Conservation (phyloP, 2,888 invertebrate genomes). For the Exephanes ischioxanthus region DNA sequence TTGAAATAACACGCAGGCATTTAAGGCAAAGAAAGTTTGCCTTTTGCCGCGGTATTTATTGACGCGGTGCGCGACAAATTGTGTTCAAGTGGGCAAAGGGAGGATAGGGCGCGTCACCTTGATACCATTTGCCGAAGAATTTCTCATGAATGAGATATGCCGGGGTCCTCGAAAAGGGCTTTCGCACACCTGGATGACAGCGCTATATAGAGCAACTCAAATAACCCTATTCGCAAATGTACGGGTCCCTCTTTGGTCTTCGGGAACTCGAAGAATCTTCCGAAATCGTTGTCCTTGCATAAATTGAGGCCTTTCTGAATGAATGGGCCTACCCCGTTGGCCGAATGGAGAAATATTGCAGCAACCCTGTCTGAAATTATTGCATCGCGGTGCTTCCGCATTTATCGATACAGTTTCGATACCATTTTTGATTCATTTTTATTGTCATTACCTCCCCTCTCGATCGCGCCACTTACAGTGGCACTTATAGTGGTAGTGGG, state of each 20-base stretch:
- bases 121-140: background rate
- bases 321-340: background rate
- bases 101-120: background rate
- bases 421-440: background rate
- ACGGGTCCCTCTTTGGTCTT: constrained; percentile 2
- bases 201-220: constrained; percentile 35
- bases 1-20: background rate
- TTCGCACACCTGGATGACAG: constrained; percentile 22
- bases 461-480: too few species aligned
- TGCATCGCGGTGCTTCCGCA: background rate
- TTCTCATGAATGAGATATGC: constrained; percentile 21
- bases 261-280: background rate
- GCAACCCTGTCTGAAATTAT: background rate
- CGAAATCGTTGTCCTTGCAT: constrained; percentile 24
- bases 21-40: too few species aligned
- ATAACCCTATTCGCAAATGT: constrained; percentile 36
- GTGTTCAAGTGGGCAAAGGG: background rate
- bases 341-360: background rate
- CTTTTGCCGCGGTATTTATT: background rate
- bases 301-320: constrained; percentile 42
- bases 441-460: background rate
- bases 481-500: background rate
- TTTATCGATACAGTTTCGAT: background rate
- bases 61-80: background rate
- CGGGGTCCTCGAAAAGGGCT: background rate